Conservation (phyloP, 2,113 vertebrate species). For the Dipodomys stephensi region DNA sequence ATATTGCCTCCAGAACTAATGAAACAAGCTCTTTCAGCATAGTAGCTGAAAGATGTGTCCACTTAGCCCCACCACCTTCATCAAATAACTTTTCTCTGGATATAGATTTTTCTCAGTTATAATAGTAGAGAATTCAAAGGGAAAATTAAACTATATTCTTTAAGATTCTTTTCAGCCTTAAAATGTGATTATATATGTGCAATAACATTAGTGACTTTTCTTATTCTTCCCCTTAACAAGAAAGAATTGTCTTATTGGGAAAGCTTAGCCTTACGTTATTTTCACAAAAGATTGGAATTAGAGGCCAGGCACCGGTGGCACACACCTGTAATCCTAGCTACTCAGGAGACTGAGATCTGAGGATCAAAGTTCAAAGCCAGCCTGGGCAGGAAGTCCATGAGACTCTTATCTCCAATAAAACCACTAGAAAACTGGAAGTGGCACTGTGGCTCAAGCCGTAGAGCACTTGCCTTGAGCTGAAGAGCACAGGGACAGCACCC, state of each 20-base stretch:
- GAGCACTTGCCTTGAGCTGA: no score
- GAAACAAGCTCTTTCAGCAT: conserved; percentile 8
- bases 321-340: no score
- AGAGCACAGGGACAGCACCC: no score
- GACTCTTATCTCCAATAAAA: no score
- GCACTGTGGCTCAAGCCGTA: no score
- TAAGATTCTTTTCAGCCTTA: conserved; percentile 48
- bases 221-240: conserved; percentile 1
- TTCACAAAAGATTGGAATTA: conserved; percentile 36
- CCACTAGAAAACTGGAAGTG: no score
- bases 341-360: no score
- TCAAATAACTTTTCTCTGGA: neutral
- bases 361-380: no score
- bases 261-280: conserved; percentile 31
- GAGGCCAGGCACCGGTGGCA: no score
- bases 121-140: conserved; percentile 44
- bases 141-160: conserved; percentile 31
- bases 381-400: no score
- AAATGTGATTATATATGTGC: conserved; percentile 2
- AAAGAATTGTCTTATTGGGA: conserved; percentile 54
- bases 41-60: neutral
- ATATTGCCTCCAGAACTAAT: conserved; percentile 52
- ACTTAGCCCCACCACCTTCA: neutral
- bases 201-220: conserved; percentile 2
- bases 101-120: conserved; percentile 34